These are phyloP conservation scores for Drosophila monieri DNA, from an alignment of 2,888 invertebrate species.

Conservation along the genomic window DNA sequence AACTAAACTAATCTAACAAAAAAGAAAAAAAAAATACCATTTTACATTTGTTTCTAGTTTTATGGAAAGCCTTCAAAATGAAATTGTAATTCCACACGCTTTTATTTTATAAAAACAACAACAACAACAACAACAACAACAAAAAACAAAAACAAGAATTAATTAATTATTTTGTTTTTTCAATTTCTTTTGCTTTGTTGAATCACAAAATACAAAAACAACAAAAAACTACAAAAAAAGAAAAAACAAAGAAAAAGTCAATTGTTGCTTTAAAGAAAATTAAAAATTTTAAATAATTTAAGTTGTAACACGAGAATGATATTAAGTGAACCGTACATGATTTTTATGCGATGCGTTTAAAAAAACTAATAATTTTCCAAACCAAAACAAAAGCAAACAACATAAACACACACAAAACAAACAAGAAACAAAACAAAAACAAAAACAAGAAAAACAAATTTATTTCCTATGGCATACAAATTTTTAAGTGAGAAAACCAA, in stretches of 20 bases:
- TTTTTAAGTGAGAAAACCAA: conserved; percentile 52
- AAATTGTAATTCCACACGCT: conserved; percentile 77
- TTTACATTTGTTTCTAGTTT: conserved; percentile 45
- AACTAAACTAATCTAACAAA: neutral
- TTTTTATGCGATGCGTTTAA: conserved; percentile 53
- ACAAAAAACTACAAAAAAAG: conserved; percentile 17
- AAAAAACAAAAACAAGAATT: conserved; percentile 15
- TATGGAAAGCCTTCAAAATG: conserved; percentile 45
- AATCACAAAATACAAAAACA: conserved; percentile 26
- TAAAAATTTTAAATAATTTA: conserved; percentile 48
- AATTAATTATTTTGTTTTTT: conserved; percentile 54
- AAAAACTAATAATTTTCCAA: conserved; percentile 31
- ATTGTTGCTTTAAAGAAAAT: conserved; percentile 62
- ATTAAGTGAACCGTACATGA: conserved; percentile 53
- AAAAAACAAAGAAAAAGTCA: conserved; percentile 16
- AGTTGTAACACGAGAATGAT: conserved; percentile 52
- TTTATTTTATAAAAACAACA: conserved; percentile 66
- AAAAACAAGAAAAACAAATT: conserved; percentile 42
- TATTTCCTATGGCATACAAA: conserved; percentile 76
- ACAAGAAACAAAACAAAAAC: conserved; percentile 33
- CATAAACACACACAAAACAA: conserved; percentile 15
- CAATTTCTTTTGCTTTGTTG: conserved; percentile 46
- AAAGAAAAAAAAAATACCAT: conserved; percentile 28
- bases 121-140: neutral
- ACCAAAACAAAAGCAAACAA: conserved; percentile 22